Evolutionary conservation across 2,888 invertebrate species (phyloP).

Genomic region (Brachycybe producta): DNA sequence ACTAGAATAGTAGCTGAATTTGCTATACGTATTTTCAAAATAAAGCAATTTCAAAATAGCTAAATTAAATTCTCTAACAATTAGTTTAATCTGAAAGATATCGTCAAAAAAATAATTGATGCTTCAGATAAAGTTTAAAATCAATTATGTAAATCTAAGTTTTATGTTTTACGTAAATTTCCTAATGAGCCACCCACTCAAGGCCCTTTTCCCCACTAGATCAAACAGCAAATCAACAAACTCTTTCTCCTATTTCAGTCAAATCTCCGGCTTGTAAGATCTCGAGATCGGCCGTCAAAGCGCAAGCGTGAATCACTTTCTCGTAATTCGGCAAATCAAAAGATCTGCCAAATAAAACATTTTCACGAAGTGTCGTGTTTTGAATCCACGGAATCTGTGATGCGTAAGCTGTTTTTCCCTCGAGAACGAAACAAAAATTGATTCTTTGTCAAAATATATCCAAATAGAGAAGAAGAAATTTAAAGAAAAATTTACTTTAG

Average conservation of each 20-base stretch:
- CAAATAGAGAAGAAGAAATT: background rate
- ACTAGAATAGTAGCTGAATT: too few species aligned
- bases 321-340: constrained; percentile 59
- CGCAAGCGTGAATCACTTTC: constrained; percentile 75
- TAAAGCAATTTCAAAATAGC: constrained; percentile 7
- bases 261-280: constrained; percentile 90
- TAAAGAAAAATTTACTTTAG: constrained; percentile 5
- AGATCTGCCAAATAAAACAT: constrained; percentile 75
- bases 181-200: too few species aligned
- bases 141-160: constrained; percentile 2
- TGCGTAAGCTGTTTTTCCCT: constrained; percentile 64
- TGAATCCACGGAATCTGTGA: constrained; percentile 98
- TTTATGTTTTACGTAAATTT: background rate
- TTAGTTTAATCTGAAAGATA: too few species aligned
- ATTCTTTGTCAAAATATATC: background rate
- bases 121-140: too few species aligned
- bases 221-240: constrained; percentile 29
- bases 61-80: too few species aligned
- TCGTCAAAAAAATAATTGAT: too few species aligned
- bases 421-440: background rate
- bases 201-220: too few species aligned
- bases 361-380: constrained; percentile 82
- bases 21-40: too few species aligned
- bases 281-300: constrained; percentile 77
- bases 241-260: constrained; percentile 97